phyloP scores from a whole-genome alignment of 2,113 vertebrate species.

The Leucopsar rothschildi region DNA sequence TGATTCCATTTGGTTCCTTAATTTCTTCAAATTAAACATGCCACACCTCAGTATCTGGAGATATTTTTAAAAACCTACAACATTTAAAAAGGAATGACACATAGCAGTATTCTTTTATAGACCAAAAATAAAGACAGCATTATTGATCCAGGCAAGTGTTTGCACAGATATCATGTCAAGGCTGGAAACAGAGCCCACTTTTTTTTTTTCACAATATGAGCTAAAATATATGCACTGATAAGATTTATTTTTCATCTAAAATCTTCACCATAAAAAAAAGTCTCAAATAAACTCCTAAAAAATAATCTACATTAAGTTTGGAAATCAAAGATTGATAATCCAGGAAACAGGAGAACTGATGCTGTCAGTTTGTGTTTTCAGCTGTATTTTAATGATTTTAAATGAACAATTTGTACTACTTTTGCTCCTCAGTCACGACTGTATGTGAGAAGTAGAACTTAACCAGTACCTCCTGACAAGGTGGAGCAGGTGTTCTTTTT shows the following conservation, averaged over 20 bases:
- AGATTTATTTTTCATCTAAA: background rate
- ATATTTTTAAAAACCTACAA: background rate
- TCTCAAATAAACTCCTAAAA: background rate
- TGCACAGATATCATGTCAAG: background rate
- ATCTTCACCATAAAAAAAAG: background rate
- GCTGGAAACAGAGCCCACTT: background rate
- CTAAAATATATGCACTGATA: background rate
- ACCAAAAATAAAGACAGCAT: background rate
- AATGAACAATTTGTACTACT: background rate
- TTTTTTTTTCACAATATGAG: background rate
- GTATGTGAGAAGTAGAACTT: background rate
- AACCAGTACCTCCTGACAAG: background rate
- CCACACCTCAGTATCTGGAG: background rate
- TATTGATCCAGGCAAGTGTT: background rate
- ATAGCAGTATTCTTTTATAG: background rate
- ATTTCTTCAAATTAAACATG: background rate
- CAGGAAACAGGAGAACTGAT: background rate
- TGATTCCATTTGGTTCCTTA: background rate
- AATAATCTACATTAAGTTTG: background rate
- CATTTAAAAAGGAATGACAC: background rate
- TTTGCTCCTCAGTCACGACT: background rate
- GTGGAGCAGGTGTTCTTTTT: background rate
- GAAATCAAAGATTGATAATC: background rate
- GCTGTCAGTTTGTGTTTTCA: background rate
- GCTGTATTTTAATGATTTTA: background rate